Percentiles rank a stretch among this genome's conserved stretches.
Evolutionary conservation across 1,140 invertebrate genomes (phyloP).

Genomic region (Armadillidium nasatum): DNA sequence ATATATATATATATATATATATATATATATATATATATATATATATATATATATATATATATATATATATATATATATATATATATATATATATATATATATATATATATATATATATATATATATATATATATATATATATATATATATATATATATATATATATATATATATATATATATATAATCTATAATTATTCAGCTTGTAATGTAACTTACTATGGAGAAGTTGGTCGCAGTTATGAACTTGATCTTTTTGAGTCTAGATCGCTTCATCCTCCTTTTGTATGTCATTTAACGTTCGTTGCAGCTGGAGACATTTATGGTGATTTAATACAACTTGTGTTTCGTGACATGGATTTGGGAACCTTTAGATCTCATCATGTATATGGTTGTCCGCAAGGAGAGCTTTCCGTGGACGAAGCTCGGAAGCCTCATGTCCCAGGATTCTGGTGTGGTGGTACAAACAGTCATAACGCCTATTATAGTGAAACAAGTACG

Average conservation of each 20-base stretch:
- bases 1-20: no score
- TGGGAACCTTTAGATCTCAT: slow-evolving; percentile 41
- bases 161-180: slow-evolving; percentile 7
- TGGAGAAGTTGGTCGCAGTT: slow-evolving; percentile 70
- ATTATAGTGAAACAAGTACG: slow-evolving; percentile 73
- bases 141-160: slow-evolving; percentile 22
- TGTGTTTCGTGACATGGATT: slow-evolving; percentile 45
- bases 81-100: slow-evolving; percentile 3
- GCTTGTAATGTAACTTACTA: slow-evolving; percentile 77
- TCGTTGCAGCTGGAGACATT: slow-evolving; percentile 74
- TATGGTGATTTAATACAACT: slow-evolving; percentile 81
- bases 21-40: no score
- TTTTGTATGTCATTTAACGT: slow-evolving; percentile 79
- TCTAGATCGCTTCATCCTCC: slow-evolving; percentile 65
- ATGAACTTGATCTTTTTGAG: slow-evolving; percentile 65
- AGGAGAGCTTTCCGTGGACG: slow-evolving; percentile 65
- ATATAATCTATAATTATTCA: slow-evolving; percentile 50
- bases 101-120: slow-evolving; percentile 3
- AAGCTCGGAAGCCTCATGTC: slow-evolving; percentile 62
- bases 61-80: no score
- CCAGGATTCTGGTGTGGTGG: slow-evolving; percentile 77
- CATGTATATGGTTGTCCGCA: slow-evolving; percentile 43
- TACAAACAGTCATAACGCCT: slow-evolving; percentile 76
- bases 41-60: no score
- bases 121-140: slow-evolving; percentile 19